A percentile compares a stretch with the other conserved stretches of the same genome.
Evolutionary conservation across 2,113 vertebrate genomes (phyloP).

Genomic region (Strigops habroptila): DNA sequence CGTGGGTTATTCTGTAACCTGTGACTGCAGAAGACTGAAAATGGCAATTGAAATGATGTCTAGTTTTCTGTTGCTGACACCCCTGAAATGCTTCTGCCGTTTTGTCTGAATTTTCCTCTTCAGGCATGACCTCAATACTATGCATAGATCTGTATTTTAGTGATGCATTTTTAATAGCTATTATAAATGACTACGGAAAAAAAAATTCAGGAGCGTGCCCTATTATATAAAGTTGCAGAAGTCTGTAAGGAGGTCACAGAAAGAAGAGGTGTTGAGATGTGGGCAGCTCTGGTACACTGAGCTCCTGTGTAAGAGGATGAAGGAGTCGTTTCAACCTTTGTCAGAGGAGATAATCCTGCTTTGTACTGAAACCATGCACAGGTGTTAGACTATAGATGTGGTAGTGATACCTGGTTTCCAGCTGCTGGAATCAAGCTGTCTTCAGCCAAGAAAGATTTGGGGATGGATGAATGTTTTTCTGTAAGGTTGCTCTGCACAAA

Average conservation of each 20-base stretch:
- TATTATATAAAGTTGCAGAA: neutral
- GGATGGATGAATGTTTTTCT: neutral
- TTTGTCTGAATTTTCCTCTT: neutral
- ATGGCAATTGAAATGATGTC: neutral
- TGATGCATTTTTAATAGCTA: neutral
- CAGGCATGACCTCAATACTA: neutral
- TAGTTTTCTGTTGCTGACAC: neutral
- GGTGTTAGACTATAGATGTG: neutral
- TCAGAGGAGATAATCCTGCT: neutral
- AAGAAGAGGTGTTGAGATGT: neutral
- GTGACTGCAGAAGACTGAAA: neutral
- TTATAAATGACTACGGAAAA: neutral
- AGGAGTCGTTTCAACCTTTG: neutral
- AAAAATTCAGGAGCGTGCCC: neutral
- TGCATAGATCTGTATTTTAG: neutral
- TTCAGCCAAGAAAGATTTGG: neutral
- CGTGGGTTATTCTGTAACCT: neutral
- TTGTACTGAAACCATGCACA: neutral
- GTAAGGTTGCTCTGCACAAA: neutral
- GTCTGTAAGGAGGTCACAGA: neutral
- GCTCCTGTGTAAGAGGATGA: neutral
- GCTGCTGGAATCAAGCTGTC: neutral
- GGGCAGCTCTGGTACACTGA: neutral
- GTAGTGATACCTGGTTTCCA: neutral
- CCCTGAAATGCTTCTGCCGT: neutral